A percentile compares a stretch with the other conserved stretches of the same genome.
Conservation (phyloP, 2,797 vertebrate genomes). For the Hoplostethus mediterraneus region DNA sequence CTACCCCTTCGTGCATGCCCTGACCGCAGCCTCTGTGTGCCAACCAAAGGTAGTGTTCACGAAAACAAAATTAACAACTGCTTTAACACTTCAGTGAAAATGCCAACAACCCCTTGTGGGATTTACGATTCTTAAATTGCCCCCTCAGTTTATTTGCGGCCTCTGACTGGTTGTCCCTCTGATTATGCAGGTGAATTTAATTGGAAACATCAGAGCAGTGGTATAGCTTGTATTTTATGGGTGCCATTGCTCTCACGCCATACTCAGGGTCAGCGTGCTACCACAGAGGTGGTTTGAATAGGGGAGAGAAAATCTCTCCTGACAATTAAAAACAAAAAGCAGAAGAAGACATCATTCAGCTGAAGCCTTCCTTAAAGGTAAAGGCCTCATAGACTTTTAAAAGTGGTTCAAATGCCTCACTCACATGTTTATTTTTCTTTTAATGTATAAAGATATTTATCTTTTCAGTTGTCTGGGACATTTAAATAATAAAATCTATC, state of each 20-base stretch:
- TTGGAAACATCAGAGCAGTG: slow-evolving; percentile 68
- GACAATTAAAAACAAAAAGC: slow-evolving; percentile 17
- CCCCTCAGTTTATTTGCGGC: slow-evolving; percentile 75
- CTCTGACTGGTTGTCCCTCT: slow-evolving; percentile 69
- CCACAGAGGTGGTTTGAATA: slow-evolving; percentile 9
- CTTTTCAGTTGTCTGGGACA: slow-evolving; percentile 38
- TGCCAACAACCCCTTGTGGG: slow-evolving; percentile 68
- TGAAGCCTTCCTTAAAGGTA: too few relatives aligned
- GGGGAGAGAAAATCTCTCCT: slow-evolving; percentile 12
- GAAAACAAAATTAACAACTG: slow-evolving; percentile 77
- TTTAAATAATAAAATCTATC: slow-evolving; percentile 41
- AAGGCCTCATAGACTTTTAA: slow-evolving; percentile 6
- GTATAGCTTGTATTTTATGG: slow-evolving; percentile 62
- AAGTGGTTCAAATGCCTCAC: slow-evolving; percentile 18
- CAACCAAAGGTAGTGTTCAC: slow-evolving; percentile 76
- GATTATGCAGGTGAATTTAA: slow-evolving; percentile 83
- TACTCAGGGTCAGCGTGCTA: slow-evolving; percentile 42
- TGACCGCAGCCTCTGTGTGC: slow-evolving; percentile 64
- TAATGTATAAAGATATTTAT: slow-evolving; percentile 31
- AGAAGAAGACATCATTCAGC: background rate
- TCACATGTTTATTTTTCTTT: slow-evolving; percentile 36
- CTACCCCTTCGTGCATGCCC: slow-evolving; percentile 66
- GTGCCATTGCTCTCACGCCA: slow-evolving; percentile 75
- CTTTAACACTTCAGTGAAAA: slow-evolving; percentile 80
- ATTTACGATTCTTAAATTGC: slow-evolving; percentile 79